Conservation (phyloP, 30 jellyfish, hydroid and myxozoan genomes). For the Hydra vulgaris region DNA sequence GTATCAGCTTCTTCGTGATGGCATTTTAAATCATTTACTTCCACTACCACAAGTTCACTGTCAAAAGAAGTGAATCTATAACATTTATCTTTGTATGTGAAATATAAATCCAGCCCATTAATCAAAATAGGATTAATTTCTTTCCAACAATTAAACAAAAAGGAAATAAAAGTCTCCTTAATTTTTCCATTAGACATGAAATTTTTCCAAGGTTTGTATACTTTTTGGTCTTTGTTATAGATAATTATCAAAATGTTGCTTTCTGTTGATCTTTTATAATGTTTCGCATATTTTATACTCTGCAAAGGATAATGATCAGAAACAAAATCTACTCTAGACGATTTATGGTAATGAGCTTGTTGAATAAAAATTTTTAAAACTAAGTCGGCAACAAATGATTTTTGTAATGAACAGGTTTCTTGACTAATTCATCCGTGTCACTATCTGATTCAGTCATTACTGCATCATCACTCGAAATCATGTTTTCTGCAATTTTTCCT, state of each 20-base stretch:
- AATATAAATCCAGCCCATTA: no score
- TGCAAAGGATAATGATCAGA: no score
- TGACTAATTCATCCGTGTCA: no score
- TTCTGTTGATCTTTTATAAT: constrained; percentile 37
- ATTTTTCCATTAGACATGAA: constrained; percentile 40
- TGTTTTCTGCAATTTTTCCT: no score
- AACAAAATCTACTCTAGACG: constrained; percentile 29
- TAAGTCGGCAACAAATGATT: constrained; percentile 3
- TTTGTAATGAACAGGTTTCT: background rate
- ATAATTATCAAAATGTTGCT: background rate
- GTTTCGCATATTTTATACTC: constrained; percentile 44
- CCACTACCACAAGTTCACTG: constrained; percentile 23
- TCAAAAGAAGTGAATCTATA: constrained; percentile 5
- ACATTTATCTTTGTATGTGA: no score
- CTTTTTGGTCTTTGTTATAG: background rate
- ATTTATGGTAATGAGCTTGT: background rate
- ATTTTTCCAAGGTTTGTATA: constrained; percentile 15
- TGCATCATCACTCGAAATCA: no score
- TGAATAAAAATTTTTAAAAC: background rate
- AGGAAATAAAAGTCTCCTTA: constrained; percentile 40
- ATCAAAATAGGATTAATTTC: no score
- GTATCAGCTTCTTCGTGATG: no score
- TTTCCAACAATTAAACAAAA: constrained; percentile 20
- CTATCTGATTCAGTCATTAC: background rate
- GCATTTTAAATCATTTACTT: constrained; percentile 30